Evolutionary conservation across 2,113 vertebrate species (phyloP).

Genomic region (Acinonyx jubatus): DNA sequence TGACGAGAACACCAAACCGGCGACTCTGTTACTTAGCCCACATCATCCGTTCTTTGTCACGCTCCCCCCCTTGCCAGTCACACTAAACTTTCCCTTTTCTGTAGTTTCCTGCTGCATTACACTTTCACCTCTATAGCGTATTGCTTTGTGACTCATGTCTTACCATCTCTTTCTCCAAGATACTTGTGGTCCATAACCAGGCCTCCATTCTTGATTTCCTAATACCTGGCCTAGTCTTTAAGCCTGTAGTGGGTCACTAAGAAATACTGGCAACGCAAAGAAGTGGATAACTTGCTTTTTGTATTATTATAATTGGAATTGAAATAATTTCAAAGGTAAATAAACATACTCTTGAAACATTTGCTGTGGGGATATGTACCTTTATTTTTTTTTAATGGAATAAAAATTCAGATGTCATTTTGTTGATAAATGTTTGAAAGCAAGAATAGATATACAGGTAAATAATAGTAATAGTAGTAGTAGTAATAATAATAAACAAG

Average conservation of each 20-base stretch:
- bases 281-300: not conserved
- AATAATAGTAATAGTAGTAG: not conserved
- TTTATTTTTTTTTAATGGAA: not conserved
- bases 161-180: not conserved
- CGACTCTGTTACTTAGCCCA: not conserved
- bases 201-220: not conserved
- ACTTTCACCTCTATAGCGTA: not conserved
- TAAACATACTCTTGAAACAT: not conserved
- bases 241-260: not conserved
- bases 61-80: rapidly evolving
- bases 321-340: slow-evolving; percentile 4
- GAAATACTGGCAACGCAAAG: not conserved
- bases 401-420: not conserved
- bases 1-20: not conserved
- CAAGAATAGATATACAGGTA: not conserved
- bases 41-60: not conserved
- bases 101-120: rapidly evolving
- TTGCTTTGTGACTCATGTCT: not conserved
- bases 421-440: not conserved
- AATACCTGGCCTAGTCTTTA: not conserved
- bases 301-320: not conserved
- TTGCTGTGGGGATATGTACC: not conserved
- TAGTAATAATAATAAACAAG: not conserved
- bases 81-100: not conserved
- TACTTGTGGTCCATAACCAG: not conserved